Base-by-base conservation (phyloP, 2,888 invertebrate genomes). In the Oscheius myriophilus region DNA sequence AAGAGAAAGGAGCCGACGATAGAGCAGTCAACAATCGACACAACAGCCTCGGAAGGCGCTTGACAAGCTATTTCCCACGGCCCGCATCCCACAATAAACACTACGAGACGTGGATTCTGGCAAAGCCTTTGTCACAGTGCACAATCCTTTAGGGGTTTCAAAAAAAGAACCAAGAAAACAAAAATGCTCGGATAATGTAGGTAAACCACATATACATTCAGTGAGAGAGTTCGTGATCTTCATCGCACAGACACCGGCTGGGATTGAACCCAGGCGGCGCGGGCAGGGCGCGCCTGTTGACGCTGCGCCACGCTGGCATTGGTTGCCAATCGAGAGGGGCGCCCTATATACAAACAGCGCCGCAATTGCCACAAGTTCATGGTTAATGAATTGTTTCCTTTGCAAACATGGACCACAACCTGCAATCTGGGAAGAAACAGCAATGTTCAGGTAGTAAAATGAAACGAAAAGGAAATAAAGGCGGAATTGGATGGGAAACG, bases 181-280 rank as follows among this genome's bases (percentile, higher is more conserved):
- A 58, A 54, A 43, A 58, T 49, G 61, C 61, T 61, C 61, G 49
- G 61, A 61, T 61, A 61, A 61, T 61, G 61, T 61, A 61, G 61
- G 49, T 61, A 49, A 33, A 23, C 39, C n/a, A 18, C 12, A 25
- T 39, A 54, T 39, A 54, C 54, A 54, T n/a, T 57, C 57, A 41
- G 41, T 39, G 57, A 42, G 57, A 57, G 57, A 57, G 57, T 57
- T 57, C 42, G 33, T 46, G n/a, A 2, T 49, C 61, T 11, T 61
- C 61, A 61, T 49, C 23, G 61, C 61, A 46, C 14, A 21, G 26
- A 39, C 33, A 33, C 33, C 33, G 57, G 18, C 1, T 14, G 49
- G 61, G 26, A 45, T 59, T 21, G 61, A 61, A 61, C 61, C 46
- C 26, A 11, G 26, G 49, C 9, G 33, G 14, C 53, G 46, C 49